Base-by-base conservation (phyloP, 2,888 invertebrate genomes). In the Trissolcus brochymenae region DNA sequence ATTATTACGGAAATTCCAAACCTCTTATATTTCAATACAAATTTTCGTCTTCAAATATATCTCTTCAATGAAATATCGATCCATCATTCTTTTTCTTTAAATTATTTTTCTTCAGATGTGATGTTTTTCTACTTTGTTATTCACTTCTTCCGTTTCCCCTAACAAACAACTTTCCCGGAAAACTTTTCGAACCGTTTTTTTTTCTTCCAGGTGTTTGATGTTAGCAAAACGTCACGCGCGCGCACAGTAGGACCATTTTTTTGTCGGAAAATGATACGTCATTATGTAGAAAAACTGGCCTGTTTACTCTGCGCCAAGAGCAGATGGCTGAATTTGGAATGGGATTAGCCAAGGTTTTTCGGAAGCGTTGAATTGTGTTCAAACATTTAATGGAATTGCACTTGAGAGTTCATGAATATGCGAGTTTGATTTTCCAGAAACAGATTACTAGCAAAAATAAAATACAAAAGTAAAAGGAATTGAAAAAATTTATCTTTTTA, bases 271-370 rank as follows among this genome's bases (percentile, higher is more conserved):
- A 35, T 51, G 25, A 14, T 40, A 40, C 62, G 41, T 53, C 19
- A 62, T 25, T 62, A 19, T 19, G 53, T 43, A 16, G 41, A 62
- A 62, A 54, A 61, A 62, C 14, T 53, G 54, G 53, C 62, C 43
- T 19, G 54, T 25, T 50, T 62, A 53, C 62, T 41, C 11, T 11
- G 25, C 21, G 53, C 16, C 54, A 62, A 51, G 51, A 46, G 46
- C 46, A 46, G 46, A 46, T 46, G 46, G 46, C 16, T 14, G 14
- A 46, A 46, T 35, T 35, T 46, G 46, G 11, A 46, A 16, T 14
- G 46, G 46, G 46, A 46, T 46, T 16, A 46, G 16, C 46, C n/a
- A 46, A 16, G 46, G 46, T 16, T 46, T 46, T 46, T 46, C 16
- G 46, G n/a, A 46, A 46, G 46, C 35, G 35, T 35, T 35, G 35